A percentile compares a stretch with the other conserved stretches of the same genome.
Evolutionary conservation across 2,797 vertebrate species (phyloP).

Genomic region (Sebastiscus tertius): DNA sequence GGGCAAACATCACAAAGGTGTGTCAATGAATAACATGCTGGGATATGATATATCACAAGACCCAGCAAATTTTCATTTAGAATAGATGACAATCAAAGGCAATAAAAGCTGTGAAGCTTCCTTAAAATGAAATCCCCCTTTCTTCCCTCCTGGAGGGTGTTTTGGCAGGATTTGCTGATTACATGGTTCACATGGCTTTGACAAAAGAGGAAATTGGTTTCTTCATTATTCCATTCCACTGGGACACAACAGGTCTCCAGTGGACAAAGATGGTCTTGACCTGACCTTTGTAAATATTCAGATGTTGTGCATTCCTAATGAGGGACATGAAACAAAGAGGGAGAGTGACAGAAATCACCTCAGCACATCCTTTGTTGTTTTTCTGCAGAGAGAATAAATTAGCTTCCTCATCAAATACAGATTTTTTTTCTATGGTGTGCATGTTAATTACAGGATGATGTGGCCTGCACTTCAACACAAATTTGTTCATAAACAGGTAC

Average conservation of each 20-base stretch:
- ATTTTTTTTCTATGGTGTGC: slow-evolving; percentile 15
- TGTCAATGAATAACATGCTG: slow-evolving; percentile 27
- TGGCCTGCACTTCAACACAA: neutral
- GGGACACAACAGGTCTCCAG: slow-evolving; percentile 59
- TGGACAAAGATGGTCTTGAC: slow-evolving; percentile 55
- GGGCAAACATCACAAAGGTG: slow-evolving; percentile 17
- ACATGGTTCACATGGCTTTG: slow-evolving; percentile 52
- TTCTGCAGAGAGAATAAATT: slow-evolving; percentile 24
- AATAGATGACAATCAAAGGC: slow-evolving; percentile 65
- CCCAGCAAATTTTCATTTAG: slow-evolving; percentile 51
- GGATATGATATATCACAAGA: slow-evolving; percentile 41
- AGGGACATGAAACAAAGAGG: slow-evolving; percentile 34
- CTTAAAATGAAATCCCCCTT: slow-evolving; percentile 57
- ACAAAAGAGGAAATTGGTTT: slow-evolving; percentile 74
- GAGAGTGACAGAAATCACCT: slow-evolving; percentile 15
- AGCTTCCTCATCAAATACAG: slow-evolving; percentile 24
- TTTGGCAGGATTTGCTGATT: slow-evolving; percentile 60
- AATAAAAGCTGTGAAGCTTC: slow-evolving; percentile 62
- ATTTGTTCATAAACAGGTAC: slow-evolving; percentile 13
- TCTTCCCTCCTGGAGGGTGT: slow-evolving; percentile 42
- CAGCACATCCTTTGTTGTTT: slow-evolving; percentile 9
- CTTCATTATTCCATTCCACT: slow-evolving; percentile 56
- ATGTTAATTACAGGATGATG: slow-evolving; percentile 37
- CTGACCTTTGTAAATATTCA: slow-evolving; percentile 56
- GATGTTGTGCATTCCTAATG: slow-evolving; percentile 36